Percentiles rank a stretch among this genome's conserved stretches.
phyloP scores from a whole-genome alignment of 2,888 invertebrate genomes.

The Macrophya annulata region DNA sequence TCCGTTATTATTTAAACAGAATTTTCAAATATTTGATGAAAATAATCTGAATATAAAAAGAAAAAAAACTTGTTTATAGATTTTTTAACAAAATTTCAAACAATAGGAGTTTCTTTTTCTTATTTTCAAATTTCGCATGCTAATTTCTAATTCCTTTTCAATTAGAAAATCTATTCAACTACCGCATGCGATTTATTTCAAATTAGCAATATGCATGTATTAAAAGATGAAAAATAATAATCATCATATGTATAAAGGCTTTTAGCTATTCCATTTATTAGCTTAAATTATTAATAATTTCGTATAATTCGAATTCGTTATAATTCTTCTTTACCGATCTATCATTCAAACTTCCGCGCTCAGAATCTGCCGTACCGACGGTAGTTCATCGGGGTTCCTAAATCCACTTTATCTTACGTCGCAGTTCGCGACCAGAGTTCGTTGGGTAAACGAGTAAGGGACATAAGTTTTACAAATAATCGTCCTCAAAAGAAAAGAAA shows the following conservation, averaged over 20 bases:
- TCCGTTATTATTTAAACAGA: too few species aligned
- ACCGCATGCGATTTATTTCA: not conserved
- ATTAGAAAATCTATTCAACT: not conserved
- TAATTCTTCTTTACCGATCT: slow-evolving; percentile 4
- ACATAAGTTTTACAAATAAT: not conserved
- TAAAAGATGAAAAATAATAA: not conserved
- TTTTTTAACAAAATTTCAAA: not conserved
- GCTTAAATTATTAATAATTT: not conserved
- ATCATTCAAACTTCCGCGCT: not conserved
- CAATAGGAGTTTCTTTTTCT: too few species aligned
- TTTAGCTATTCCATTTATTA: not conserved
- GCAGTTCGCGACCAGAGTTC: not conserved
- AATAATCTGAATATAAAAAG: not conserved
- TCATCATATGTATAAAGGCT: not conserved
- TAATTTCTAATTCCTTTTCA: not conserved
- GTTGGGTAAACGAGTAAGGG: not conserved
- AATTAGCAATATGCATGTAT: not conserved
- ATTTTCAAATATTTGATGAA: not conserved
- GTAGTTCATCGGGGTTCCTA: not conserved
- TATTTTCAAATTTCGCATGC: not conserved
- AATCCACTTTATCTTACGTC: not conserved
- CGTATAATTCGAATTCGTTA: not conserved
- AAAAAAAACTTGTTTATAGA: not conserved
- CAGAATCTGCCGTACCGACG: not conserved
- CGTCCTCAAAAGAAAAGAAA: too few species aligned